A percentile compares a stretch with the other conserved stretches of the same genome.
Evolutionary conservation across 2,797 vertebrate genomes (phyloP).

Genomic region (Triplophysa bombifrons): DNA sequence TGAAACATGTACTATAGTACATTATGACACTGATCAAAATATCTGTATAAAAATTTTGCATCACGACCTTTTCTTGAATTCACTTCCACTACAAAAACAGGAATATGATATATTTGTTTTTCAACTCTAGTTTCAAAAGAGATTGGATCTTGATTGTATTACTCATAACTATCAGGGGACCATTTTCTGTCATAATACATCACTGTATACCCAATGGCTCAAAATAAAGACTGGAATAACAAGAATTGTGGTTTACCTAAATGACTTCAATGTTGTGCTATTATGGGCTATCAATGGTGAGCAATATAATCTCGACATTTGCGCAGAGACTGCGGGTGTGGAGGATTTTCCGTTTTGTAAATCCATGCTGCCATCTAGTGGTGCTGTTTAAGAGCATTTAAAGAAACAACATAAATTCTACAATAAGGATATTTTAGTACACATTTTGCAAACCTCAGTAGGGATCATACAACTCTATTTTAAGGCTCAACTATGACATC

Average conservation of each 20-base stretch:
- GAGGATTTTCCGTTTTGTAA: background rate
- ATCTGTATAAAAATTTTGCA: too few species aligned
- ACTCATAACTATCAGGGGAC: background rate
- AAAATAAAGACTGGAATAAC: background rate
- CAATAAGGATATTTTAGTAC: too few species aligned
- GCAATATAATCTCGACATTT: background rate
- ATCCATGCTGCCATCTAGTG: constrained; percentile 56
- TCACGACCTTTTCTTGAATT: background rate
- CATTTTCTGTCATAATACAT: constrained; percentile 8
- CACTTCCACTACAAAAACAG: background rate
- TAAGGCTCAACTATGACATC: background rate
- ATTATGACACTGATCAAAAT: too few species aligned
- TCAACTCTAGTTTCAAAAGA: background rate
- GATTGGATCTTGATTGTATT: background rate
- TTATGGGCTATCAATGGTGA: background rate
- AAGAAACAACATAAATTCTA: background rate
- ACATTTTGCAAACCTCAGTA: background rate
- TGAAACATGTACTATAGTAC: background rate
- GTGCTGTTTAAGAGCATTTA: background rate
- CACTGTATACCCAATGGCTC: background rate
- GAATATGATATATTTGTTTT: background rate
- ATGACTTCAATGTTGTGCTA: background rate
- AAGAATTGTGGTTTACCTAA: background rate
- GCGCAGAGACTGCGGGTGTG: background rate
- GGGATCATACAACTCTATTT: background rate